phyloP scores from a whole-genome alignment of 2,888 invertebrate species.

The Drosophila putrida region DNA sequence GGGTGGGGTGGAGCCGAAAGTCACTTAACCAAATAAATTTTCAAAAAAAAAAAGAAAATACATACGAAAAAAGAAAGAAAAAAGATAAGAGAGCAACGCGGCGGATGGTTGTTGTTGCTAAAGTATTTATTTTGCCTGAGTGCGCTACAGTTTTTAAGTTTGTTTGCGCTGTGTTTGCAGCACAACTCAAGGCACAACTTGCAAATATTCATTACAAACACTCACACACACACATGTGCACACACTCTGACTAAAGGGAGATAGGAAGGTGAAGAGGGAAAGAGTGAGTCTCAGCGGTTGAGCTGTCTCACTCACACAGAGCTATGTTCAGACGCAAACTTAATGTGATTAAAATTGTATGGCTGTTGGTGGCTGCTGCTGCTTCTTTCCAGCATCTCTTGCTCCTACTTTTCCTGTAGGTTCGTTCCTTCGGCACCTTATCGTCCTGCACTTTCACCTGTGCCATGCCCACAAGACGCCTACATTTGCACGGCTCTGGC shows the following conservation, averaged over 20 bases:
- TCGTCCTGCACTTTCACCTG: conserved; percentile 57
- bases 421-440: conserved; percentile 37
- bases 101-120: conserved; percentile 43
- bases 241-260: conserved; percentile 8
- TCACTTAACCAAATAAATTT: conserved; percentile 79
- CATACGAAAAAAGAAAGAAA: conserved; percentile 11
- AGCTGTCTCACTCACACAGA: conserved; percentile 23
- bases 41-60: conserved; percentile 30
- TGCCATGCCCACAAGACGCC: conserved; percentile 22
- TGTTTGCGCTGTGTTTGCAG: conserved; percentile 74
- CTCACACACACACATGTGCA: conserved; percentile 23
- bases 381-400: not conserved
- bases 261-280: not conserved
- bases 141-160: conserved; percentile 80
- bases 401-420: conserved; percentile 1
- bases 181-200: conserved; percentile 68
- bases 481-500: conserved; percentile 20
- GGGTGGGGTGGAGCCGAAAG: conserved; percentile 46
- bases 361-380: conserved; percentile 47
- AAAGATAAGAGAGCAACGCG: conserved; percentile 22
- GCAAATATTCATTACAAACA: conserved; percentile 67
- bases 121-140: conserved; percentile 79
- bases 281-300: conserved; percentile 10
- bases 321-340: conserved; percentile 59
- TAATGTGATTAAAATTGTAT: conserved; percentile 79